A percentile compares a stretch with the other conserved stretches of the same genome.
These are phyloP conservation scores for Ceyx melanurus DNA, from an alignment of 2,113 vertebrate genomes.

Conservation along the genomic window DNA sequence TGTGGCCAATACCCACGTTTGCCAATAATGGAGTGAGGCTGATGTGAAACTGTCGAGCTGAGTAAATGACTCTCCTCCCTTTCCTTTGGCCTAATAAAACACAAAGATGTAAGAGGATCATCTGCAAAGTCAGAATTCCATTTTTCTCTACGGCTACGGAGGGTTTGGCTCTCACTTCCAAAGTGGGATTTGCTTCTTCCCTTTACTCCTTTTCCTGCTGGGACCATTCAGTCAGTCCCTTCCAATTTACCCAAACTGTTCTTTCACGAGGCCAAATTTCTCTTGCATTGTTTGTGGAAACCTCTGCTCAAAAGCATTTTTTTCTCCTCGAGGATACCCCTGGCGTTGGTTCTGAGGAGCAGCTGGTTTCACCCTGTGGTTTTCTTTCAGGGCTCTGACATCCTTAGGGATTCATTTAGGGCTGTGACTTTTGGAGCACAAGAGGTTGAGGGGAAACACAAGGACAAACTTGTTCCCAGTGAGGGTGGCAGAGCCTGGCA, in stretches of 20 bases:
- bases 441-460: too few relatives aligned
- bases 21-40: background rate
- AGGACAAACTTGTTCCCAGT: too few relatives aligned
- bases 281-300: background rate
- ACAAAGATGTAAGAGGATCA: background rate
- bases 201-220: background rate
- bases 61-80: background rate
- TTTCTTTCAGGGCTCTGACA: background rate
- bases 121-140: background rate
- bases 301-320: background rate
- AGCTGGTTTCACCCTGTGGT: background rate
- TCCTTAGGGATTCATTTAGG: too few relatives aligned
- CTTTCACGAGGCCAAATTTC: background rate
- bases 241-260: background rate
- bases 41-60: background rate
- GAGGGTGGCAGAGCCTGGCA: too few relatives aligned
- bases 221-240: background rate
- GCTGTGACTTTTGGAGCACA: too few relatives aligned
- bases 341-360: background rate
- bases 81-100: background rate
- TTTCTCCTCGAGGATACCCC: background rate
- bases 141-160: background rate
- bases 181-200: conserved; percentile 35
- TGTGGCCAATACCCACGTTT: background rate
- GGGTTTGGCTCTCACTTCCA: background rate